A percentile compares a stretch with the other conserved stretches of the same genome.
Conservation (phyloP, 2,888 invertebrate genomes). For the Aleiodes testaceus region DNA sequence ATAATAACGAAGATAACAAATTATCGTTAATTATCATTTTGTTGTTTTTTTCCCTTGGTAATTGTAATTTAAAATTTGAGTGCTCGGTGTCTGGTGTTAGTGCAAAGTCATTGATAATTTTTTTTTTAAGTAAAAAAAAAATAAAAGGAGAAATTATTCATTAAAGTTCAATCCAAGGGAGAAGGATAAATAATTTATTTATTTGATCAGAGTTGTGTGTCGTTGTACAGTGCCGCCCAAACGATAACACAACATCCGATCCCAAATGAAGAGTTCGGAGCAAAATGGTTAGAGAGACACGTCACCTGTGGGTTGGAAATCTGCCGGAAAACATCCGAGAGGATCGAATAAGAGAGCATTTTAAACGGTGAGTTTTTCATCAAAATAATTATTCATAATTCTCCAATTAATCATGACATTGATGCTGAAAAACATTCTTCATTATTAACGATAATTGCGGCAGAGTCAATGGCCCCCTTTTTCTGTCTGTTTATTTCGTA, state of each 20-base stretch:
- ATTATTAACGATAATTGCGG: too few relatives aligned
- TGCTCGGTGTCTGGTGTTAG: neutral
- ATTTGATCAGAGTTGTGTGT: slow-evolving; percentile 67
- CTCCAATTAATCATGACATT: too few relatives aligned
- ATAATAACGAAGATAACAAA: slow-evolving; percentile 29
- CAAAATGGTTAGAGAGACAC: slow-evolving; percentile 99
- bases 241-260: slow-evolving; percentile 75
- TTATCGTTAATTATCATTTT: too few relatives aligned
- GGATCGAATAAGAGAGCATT: slow-evolving; percentile 97
- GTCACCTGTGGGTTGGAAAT: slow-evolving; percentile 99
- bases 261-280: slow-evolving; percentile 94
- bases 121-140: neutral
- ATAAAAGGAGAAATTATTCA: slow-evolving; percentile 30
- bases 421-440: neutral
- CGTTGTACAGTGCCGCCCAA: slow-evolving; percentile 72
- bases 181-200: slow-evolving; percentile 28
- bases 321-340: slow-evolving; percentile 99
- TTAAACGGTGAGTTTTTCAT: slow-evolving; percentile 87
- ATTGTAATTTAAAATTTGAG: neutral
- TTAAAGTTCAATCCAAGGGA: slow-evolving; percentile 35
- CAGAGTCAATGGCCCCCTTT: too few relatives aligned
- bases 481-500: too few relatives aligned
- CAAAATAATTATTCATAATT: slow-evolving; percentile 1
- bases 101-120: slow-evolving; percentile 4
- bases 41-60: neutral